A percentile compares a stretch with the other conserved stretches of the same genome.
phyloP scores from a whole-genome alignment of 2,113 vertebrate species.

The Antechinus flavipes region DNA sequence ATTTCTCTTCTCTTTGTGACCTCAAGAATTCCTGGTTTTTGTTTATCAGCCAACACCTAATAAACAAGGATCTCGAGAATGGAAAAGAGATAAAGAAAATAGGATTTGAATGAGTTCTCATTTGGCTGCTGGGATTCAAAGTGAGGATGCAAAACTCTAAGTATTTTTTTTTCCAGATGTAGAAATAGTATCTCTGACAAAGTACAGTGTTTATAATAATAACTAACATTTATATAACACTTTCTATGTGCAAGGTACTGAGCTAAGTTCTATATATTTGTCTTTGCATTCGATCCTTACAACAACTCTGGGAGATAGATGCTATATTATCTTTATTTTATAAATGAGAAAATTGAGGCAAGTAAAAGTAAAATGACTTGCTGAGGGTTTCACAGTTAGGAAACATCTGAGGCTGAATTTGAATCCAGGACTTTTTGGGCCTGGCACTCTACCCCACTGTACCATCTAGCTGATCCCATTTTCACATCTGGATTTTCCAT shows the following conservation, averaged over 20 bases:
- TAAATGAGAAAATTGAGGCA: neutral
- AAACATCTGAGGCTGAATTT: neutral
- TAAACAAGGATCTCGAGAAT: constrained; percentile 2
- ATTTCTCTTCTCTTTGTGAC: neutral
- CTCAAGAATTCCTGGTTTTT: neutral
- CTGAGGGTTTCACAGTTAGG: neutral
- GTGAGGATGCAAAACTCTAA: neutral
- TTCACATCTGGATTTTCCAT: constrained; percentile 49
- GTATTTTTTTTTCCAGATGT: constrained; percentile 72
- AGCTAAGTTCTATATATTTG: neutral
- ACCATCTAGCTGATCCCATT: neutral
- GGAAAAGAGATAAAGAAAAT: neutral
- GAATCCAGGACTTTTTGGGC: neutral
- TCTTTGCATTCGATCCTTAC: neutral
- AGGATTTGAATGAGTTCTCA: constrained; percentile 1
- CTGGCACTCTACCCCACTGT: neutral
- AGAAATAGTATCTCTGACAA: constrained; percentile 66
- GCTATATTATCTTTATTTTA: neutral
- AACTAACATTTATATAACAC: neutral
- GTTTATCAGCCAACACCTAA: neutral
- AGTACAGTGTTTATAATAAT: constrained; percentile 69
- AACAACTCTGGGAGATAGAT: neutral
- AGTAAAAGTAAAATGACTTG: neutral
- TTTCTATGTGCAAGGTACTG: neutral
- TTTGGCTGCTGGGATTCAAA: neutral